Base-by-base conservation (phyloP, 30 jellyfish, hydroid and myxozoan genomes). In the Nemopilema nomurai region DNA sequence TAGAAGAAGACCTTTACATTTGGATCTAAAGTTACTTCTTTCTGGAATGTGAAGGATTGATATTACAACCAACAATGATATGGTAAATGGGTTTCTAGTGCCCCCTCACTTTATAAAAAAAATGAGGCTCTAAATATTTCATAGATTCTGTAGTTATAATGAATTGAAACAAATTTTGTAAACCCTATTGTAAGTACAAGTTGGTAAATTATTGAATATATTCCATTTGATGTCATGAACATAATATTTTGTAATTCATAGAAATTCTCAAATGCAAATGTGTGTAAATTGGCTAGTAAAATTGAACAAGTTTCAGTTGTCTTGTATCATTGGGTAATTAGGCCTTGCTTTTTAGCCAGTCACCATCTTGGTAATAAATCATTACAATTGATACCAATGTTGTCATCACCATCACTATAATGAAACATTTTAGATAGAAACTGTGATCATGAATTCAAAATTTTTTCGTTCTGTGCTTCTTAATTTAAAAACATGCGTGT, bases 191-290 rank as follows among this genome's bases (percentile, higher is more conserved):
- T 1, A 67, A 67, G 76, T 19, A 23, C 17, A 67, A 6, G 3
- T 31, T 31, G 20, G 76, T 67, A 67, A 66, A 23, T 18, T 67
- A 67, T 67, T 67, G 76, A 23, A 67, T 23, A 67, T 67, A n/a
- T 63, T n/a, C n/a, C 13, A 41, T 41, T 13, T 41, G 57, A 41
- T 41, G 13, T 41, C 13, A 41, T 41, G 57, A 41, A 6, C 57
- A 41, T 6, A 41, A 3, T 41, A 41, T 41, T 41, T 41, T 41
- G 57, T 41, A 41, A 41, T 41, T 3, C 6, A 41, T 41, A n/a
- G n/a, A n/a, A n/a, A n/a, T n/a, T n/a, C n/a, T n/a, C n/a, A n/a
- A n/a, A n/a, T n/a, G n/a, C n/a, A n/a, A n/a, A n/a, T n/a, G n/a
- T n/a, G n/a, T n/a, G n/a, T n/a, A n/a, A n/a, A n/a, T n/a, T n/a